Evolutionary conservation across 2,113 vertebrate species (phyloP).

Genomic region (Callaeas wilsoni): DNA sequence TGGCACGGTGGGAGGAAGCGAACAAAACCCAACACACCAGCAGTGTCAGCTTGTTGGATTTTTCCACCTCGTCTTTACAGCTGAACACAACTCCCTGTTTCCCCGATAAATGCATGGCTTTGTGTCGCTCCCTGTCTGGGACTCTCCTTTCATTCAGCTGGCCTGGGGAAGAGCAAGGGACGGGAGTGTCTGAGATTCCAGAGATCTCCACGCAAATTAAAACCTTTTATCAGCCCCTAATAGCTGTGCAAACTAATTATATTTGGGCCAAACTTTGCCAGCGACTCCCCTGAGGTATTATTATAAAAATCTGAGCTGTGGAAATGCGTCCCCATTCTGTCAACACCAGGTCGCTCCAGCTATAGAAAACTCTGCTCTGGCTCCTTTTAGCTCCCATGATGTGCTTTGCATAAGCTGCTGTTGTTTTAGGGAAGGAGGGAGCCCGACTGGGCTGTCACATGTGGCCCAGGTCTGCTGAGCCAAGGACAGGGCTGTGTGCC

Average conservation of each 20-base stretch:
- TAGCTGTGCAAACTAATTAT: conserved; percentile 81
- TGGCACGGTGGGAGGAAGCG: fast-evolving
- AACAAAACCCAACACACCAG: background rate
- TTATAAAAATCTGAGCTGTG: conserved; percentile 74
- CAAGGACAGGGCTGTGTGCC: background rate
- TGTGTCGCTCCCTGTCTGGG: background rate
- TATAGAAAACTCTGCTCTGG: conserved; percentile 42
- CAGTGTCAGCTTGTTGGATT: background rate
- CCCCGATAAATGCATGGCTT: background rate
- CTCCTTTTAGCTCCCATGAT: conserved; percentile 46
- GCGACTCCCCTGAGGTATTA: conserved; percentile 73
- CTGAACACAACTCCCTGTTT: background rate
- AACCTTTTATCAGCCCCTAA: conserved; percentile 76
- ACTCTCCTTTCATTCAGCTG: background rate
- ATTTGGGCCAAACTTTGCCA: conserved; percentile 76
- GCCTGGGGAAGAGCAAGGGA: conserved; percentile 21
- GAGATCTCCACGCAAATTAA: conserved; percentile 73
- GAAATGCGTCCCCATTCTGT: conserved; percentile 78
- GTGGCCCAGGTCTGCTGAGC: background rate
- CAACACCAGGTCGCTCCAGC: conserved; percentile 71
- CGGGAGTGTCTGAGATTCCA: conserved; percentile 42
- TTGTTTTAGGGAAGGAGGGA: background rate
- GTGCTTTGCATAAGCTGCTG: conserved; percentile 50
- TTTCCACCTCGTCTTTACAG: background rate
- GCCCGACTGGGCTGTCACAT: background rate